Percentiles rank a stretch among this genome's conserved stretches.
Evolutionary conservation across 2,888 invertebrate species (phyloP).

Genomic region (Diadegma fenestrale): DNA sequence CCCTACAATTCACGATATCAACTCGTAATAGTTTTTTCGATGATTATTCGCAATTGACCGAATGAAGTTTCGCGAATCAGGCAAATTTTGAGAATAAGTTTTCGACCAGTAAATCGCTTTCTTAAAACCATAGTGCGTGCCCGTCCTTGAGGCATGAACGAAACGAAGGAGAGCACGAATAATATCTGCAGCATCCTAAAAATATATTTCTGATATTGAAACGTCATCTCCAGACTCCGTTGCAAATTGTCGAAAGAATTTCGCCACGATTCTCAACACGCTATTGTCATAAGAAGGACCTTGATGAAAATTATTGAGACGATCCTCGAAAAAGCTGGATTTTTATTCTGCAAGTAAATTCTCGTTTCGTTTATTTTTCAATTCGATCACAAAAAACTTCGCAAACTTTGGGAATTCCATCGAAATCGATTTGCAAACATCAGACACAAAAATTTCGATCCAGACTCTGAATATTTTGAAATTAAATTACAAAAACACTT

Average conservation of each 20-base stretch:
- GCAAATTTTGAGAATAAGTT: not conserved
- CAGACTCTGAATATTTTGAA: too few species aligned
- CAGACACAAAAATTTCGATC: too few species aligned
- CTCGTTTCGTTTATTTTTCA: not conserved
- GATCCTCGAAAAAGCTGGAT: not conserved
- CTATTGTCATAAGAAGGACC: not conserved
- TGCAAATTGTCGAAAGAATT: not conserved
- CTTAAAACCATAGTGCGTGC: not conserved
- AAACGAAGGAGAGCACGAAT: not conserved
- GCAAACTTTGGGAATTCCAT: too few species aligned
- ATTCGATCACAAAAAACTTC: too few species aligned
- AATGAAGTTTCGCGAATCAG: not conserved
- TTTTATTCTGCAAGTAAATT: not conserved
- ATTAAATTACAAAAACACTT: too few species aligned
- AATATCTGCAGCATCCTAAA: constrained; percentile 4
- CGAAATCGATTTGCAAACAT: too few species aligned
- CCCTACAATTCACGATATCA: too few species aligned
- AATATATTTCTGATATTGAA: constrained; percentile 24
- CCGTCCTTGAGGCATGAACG: not conserved
- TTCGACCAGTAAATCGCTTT: not conserved
- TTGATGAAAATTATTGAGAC: not conserved
- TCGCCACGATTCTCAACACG: not conserved
- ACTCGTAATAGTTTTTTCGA: too few species aligned
- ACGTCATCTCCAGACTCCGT: constrained; percentile 8
- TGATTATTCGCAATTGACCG: not conserved